phyloP scores from a whole-genome alignment of 2,113 vertebrate genomes.

The Rutilus rutilus region DNA sequence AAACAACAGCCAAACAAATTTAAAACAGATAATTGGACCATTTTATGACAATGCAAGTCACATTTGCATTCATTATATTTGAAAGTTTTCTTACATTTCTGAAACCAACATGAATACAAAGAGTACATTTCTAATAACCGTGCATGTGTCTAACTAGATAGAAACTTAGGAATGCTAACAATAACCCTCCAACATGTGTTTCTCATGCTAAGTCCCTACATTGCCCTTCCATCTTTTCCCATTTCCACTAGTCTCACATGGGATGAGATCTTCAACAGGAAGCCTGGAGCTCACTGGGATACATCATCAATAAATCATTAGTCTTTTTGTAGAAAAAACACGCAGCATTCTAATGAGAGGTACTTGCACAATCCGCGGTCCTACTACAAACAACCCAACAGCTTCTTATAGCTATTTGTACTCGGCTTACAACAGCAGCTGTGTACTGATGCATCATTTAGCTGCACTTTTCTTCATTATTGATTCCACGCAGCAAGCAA shows the following conservation, averaged over 20 bases:
- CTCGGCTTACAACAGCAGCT: not conserved
- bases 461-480: conserved; percentile 24
- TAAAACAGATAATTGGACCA: no score
- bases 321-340: conserved; percentile 61
- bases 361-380: not conserved
- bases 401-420: conserved; percentile 25
- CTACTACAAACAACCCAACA: conserved; percentile 27
- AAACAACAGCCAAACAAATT: no score
- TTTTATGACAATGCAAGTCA: no score
- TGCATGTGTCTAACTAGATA: not conserved
- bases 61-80: no score
- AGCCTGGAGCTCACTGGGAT: conserved; percentile 63
- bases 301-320: conserved; percentile 72
- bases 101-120: not conserved
- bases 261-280: conserved; percentile 59
- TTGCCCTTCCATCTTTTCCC: conserved; percentile 53
- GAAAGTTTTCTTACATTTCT: no score
- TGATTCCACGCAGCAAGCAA: conserved; percentile 22
- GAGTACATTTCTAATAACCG: no score
- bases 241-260: conserved; percentile 39
- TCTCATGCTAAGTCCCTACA: conserved; percentile 36
- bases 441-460: conserved; percentile 25
- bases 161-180: no score
- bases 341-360: conserved; percentile 51
- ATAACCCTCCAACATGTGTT: not conserved